Evolutionary conservation across 2,888 invertebrate species (phyloP).

Genomic region (Periphyllus acericola): DNA sequence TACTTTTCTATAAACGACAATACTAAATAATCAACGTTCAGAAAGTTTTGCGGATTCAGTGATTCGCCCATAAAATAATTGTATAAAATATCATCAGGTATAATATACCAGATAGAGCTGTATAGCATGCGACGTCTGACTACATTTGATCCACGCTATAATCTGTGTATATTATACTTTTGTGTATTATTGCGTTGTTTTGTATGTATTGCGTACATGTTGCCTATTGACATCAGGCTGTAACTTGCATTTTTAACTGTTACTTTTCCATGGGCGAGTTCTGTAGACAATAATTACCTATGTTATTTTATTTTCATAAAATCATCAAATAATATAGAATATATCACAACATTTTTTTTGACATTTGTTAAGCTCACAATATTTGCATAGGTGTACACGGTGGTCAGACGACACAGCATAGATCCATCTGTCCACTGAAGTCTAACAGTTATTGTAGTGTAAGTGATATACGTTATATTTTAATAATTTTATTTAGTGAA

Average conservation of each 20-base stretch:
- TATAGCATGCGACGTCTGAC: no score
- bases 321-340: not conserved
- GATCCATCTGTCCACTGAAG: not conserved
- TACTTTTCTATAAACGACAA: no score
- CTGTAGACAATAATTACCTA: not conserved
- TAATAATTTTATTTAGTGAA: no score
- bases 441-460: not conserved
- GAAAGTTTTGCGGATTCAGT: not conserved
- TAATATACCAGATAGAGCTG: no score
- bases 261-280: not conserved
- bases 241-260: not conserved
- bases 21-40: no score
- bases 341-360: not conserved
- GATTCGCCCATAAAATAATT: no score
- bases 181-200: no score
- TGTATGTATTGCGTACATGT: not conserved
- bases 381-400: not conserved
- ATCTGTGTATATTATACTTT: no score
- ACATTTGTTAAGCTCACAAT: not conserved
- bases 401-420: not conserved
- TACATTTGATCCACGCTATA: no score
- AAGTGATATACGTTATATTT: not conserved
- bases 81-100: no score
- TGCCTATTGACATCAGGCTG: not conserved
- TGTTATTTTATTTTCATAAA: not conserved